Evolutionary conservation across 2,888 invertebrate genomes (phyloP).

Genomic region (Dendrolimus houi): DNA sequence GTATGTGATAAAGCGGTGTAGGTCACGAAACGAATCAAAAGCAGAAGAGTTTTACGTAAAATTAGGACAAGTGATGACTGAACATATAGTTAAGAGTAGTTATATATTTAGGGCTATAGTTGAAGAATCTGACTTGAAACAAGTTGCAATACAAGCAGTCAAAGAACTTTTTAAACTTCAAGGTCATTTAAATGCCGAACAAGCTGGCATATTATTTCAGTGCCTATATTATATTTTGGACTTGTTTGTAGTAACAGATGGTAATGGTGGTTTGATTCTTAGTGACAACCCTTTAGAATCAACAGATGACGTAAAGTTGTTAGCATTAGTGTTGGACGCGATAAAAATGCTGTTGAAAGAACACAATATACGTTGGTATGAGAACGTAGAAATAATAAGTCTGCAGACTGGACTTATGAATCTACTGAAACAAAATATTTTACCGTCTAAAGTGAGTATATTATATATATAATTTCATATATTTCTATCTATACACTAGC

Average conservation of each 20-base stretch:
- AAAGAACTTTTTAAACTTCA: constrained; percentile 25
- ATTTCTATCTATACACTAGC: too few relatives aligned
- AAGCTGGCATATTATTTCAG: constrained; percentile 30
- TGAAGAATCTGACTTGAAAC: constrained; percentile 13
- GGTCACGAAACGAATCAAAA: constrained; percentile 6
- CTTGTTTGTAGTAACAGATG: constrained; percentile 23
- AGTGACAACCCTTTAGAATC: constrained; percentile 17
- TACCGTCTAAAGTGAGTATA: constrained; percentile 25
- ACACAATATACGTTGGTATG: constrained; percentile 34
- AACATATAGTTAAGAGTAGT: constrained; percentile 22
- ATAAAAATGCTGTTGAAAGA: constrained; percentile 31
- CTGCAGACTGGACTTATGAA: constrained; percentile 29
- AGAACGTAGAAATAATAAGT: constrained; percentile 28
- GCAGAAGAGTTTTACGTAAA: constrained; percentile 16
- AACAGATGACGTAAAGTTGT: constrained; percentile 21
- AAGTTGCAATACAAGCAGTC: constrained; percentile 16
- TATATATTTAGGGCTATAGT: constrained; percentile 18
- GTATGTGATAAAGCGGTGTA: constrained; percentile 9
- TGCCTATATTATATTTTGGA: constrained; percentile 27
- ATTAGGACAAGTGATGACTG: constrained; percentile 16
- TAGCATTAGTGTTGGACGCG: constrained; percentile 23
- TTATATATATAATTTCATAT: not conserved
- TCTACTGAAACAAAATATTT: constrained; percentile 22
- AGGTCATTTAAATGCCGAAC: constrained; percentile 21
- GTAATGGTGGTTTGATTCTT: constrained; percentile 18